phyloP scores from a whole-genome alignment of 2,113 vertebrate species.

The Leucosticte australis region DNA sequence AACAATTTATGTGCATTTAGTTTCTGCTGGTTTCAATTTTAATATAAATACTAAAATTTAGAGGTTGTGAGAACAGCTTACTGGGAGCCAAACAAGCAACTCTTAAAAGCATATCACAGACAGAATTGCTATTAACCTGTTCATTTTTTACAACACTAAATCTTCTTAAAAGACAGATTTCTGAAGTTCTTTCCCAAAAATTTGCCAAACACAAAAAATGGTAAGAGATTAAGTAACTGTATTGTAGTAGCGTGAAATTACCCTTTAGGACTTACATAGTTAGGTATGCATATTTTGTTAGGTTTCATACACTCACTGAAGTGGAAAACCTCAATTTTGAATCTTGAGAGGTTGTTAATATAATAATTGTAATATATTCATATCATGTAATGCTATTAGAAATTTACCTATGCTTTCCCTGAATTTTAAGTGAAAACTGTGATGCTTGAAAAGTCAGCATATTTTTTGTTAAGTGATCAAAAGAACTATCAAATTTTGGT shows the following conservation, averaged over 20 bases:
- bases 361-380: slow-evolving; percentile 24
- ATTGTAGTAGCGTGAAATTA: background rate
- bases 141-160: background rate
- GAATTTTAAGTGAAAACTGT: background rate
- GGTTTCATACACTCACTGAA: background rate
- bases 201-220: background rate
- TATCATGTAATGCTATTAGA: background rate
- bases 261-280: background rate
- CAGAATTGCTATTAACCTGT: background rate
- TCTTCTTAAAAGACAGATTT: background rate
- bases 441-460: background rate
- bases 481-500: background rate
- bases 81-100: background rate
- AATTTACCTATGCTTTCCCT: background rate
- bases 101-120: background rate
- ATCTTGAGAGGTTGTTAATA: background rate
- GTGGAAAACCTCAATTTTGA: slow-evolving; percentile 12
- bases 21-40: slow-evolving; percentile 10
- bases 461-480: background rate
- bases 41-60: background rate
- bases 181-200: background rate
- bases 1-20: slow-evolving; percentile 7
- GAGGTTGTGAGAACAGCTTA: background rate
- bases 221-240: background rate
- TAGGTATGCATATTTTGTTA: slow-evolving; percentile 8